phyloP scores from a whole-genome alignment of 2,113 vertebrate genomes.

The Castor canadensis region DNA sequence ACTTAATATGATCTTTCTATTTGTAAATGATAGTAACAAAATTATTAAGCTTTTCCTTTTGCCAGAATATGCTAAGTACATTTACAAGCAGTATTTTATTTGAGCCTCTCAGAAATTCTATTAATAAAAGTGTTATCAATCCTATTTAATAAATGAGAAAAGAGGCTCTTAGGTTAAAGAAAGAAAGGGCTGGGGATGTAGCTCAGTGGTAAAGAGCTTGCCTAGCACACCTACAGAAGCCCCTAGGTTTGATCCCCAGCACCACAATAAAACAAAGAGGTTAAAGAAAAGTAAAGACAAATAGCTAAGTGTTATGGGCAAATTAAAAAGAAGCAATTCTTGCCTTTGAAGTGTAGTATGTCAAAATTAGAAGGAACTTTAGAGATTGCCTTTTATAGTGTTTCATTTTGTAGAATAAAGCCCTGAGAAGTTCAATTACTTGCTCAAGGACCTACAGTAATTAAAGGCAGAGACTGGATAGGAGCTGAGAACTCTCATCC shows the following conservation, averaged over 20 bases:
- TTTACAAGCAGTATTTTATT: slow-evolving; percentile 32
- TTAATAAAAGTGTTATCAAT: slow-evolving; percentile 29
- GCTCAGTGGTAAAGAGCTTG: neutral
- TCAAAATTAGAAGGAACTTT: slow-evolving; percentile 3
- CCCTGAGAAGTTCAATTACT: neutral
- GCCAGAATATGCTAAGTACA: neutral
- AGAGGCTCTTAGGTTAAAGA: neutral
- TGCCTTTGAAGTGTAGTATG: neutral
- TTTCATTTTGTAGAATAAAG: neutral
- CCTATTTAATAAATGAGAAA: slow-evolving; percentile 35
- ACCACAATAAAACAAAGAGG: too few relatives aligned
- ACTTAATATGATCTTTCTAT: slow-evolving; percentile 8
- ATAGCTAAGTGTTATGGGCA: neutral
- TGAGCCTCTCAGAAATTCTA: slow-evolving; percentile 40
- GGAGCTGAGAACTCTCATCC: neutral
- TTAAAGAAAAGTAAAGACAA: slow-evolving; percentile 4
- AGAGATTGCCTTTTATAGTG: neutral
- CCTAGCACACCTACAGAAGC: too few relatives aligned
- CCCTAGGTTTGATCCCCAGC: too few relatives aligned
- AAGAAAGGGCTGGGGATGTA: too few relatives aligned
- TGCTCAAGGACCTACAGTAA: neutral
- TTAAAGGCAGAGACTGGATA: neutral
- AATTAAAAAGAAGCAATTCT: neutral
- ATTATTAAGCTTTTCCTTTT: slow-evolving; percentile 4
- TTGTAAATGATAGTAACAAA: slow-evolving; percentile 5